phyloP scores from a whole-genome alignment of 2,888 invertebrate species.

The Tethea ocularis region DNA sequence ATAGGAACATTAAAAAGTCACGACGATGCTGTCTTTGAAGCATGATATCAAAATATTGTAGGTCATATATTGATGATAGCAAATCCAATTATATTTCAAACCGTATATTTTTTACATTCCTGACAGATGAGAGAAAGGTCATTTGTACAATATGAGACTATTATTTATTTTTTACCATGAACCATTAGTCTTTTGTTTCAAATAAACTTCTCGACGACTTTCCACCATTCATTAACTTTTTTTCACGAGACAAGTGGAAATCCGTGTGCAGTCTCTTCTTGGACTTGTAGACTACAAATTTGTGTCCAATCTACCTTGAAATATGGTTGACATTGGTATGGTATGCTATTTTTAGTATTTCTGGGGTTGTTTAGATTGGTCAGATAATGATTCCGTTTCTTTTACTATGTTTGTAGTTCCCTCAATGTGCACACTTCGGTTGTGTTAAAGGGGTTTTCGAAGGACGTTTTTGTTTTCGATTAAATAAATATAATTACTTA shows the following conservation, averaged over 20 bases:
- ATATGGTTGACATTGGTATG: conserved; percentile 25
- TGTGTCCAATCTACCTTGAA: conserved; percentile 20
- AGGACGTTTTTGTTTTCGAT: not conserved
- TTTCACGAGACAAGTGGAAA: conserved; percentile 55
- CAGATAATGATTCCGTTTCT: conserved; percentile 51
- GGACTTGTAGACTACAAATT: conserved; percentile 22
- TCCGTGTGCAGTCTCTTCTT: conserved; percentile 43
- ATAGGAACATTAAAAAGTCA: too few species aligned
- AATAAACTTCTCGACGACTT: conserved; percentile 51
- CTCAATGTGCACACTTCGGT: conserved; percentile 23
- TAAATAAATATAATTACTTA: too few species aligned
- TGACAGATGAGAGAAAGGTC: conserved; percentile 31
- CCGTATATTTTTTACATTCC: conserved; percentile 30
- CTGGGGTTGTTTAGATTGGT: conserved; percentile 50
- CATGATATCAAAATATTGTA: too few species aligned
- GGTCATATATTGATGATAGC: too few species aligned
- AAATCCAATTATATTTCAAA: conserved; percentile 25
- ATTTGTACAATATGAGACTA: conserved; percentile 29
- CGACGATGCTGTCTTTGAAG: too few species aligned
- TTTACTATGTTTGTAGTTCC: conserved; percentile 47
- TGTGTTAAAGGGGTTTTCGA: not conserved
- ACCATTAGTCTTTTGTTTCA: conserved; percentile 59
- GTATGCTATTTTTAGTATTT: conserved; percentile 25
- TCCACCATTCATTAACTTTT: conserved; percentile 64
- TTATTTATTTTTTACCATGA: conserved; percentile 43